Evolutionary conservation across 2,797 vertebrate species (phyloP).

Genomic region (Pygocentrus nattereri): DNA sequence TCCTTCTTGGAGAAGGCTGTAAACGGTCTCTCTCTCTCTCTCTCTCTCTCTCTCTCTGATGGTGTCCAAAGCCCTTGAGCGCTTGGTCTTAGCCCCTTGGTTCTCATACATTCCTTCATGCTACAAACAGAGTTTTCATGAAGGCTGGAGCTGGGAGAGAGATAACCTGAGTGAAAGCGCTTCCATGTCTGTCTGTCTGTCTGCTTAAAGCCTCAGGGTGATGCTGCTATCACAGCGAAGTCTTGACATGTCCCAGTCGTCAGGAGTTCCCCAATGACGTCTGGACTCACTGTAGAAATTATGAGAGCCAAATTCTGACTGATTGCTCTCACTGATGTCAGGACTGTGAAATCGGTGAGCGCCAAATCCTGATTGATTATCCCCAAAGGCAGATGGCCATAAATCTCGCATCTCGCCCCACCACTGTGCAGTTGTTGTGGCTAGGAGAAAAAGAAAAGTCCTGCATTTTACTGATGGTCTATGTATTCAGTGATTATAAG

Average conservation of each 20-base stretch:
- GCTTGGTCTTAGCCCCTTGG: background rate
- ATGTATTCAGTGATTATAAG: background rate
- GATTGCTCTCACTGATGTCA: background rate
- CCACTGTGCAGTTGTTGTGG: background rate
- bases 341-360: conserved; percentile 3
- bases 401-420: background rate
- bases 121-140: background rate
- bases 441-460: background rate
- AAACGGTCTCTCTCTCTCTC: conserved; percentile 27
- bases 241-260: conserved; percentile 7
- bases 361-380: conserved; percentile 6
- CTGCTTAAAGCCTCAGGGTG: background rate
- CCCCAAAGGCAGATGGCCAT: background rate
- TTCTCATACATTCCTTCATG: conserved; percentile 42
- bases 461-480: background rate
- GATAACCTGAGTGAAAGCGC: conserved; percentile 4
- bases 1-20: conserved; percentile 23
- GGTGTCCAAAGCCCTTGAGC: conserved; percentile 25
- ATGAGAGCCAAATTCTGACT: conserved; percentile 4
- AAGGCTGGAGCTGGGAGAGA: background rate
- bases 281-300: background rate
- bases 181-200: conserved; percentile 6
- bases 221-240: background rate
- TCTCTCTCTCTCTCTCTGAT: conserved; percentile 21
- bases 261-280: background rate